phyloP scores from a whole-genome alignment of 2,113 vertebrate species.

The Tetraodon nigroviridis region DNA sequence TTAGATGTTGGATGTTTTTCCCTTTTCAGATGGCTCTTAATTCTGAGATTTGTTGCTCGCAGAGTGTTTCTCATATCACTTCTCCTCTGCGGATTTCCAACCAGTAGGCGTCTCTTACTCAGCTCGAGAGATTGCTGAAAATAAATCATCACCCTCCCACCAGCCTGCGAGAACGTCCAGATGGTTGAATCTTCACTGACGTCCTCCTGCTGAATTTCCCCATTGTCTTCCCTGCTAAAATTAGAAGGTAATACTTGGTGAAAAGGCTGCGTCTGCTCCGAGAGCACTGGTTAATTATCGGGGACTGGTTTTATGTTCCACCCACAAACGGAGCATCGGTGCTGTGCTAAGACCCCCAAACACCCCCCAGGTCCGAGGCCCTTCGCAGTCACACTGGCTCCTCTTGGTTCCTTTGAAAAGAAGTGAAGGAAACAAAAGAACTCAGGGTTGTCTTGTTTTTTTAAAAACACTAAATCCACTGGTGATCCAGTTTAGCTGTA shows the following conservation, averaged over 20 bases:
- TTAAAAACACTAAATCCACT: slow-evolving; percentile 3
- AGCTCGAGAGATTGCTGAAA: slow-evolving; percentile 58
- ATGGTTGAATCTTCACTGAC: slow-evolving; percentile 62
- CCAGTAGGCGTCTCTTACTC: slow-evolving; percentile 57
- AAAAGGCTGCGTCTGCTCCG: slow-evolving; percentile 58
- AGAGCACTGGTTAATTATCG: slow-evolving; percentile 62
- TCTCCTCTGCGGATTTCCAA: slow-evolving; percentile 46
- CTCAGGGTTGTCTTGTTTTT: not conserved
- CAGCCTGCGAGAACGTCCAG: slow-evolving; percentile 54
- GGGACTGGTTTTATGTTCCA: slow-evolving; percentile 52
- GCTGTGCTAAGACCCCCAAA: slow-evolving; percentile 21
- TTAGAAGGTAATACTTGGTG: slow-evolving; percentile 64
- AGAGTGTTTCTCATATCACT: slow-evolving; percentile 36
- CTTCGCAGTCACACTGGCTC: slow-evolving; percentile 6
- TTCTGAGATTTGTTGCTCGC: slow-evolving; percentile 59
- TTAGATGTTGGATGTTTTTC: slow-evolving; percentile 45
- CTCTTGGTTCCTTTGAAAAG: not conserved
- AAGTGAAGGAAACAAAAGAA: slow-evolving; percentile 14
- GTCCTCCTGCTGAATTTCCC: slow-evolving; percentile 62
- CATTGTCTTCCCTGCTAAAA: slow-evolving; percentile 64
- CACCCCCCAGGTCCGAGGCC: slow-evolving; percentile 15
- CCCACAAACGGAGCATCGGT: slow-evolving; percentile 40
- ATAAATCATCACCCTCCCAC: slow-evolving; percentile 67
- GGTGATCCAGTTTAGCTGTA: too few species aligned
- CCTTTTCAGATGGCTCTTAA: slow-evolving; percentile 63